Conservation (phyloP, 1,140 invertebrate species). For the Heliconius hermathena region DNA sequence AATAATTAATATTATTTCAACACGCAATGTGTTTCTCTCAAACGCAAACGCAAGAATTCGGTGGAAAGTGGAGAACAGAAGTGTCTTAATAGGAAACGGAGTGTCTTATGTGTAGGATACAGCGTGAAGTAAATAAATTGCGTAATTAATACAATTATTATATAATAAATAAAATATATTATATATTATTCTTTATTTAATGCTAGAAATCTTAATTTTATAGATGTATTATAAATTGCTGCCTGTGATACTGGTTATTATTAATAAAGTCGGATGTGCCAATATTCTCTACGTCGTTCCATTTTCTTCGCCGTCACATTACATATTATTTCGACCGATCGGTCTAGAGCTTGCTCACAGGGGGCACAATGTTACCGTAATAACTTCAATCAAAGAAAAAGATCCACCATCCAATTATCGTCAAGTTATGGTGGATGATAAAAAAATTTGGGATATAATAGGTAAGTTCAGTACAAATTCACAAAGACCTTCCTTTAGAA, state of each 20-base stretch:
- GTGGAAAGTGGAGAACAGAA: too few relatives aligned
- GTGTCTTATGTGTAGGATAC: too few relatives aligned
- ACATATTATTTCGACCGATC: constrained; percentile 82
- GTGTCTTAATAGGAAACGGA: too few relatives aligned
- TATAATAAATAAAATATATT: too few relatives aligned
- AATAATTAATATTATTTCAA: too few relatives aligned
- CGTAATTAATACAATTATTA: too few relatives aligned
- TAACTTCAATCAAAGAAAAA: constrained; percentile 77
- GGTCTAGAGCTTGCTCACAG: constrained; percentile 80
- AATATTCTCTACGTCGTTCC: constrained; percentile 70
- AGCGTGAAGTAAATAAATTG: too few relatives aligned
- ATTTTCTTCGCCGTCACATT: constrained; percentile 76
- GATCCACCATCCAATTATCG: constrained; percentile 78
- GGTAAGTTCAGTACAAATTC: constrained; percentile 45
- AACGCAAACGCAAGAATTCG: too few relatives aligned
- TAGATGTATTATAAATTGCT: not conserved
- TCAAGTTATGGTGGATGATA: constrained; percentile 78
- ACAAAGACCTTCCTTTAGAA: too few relatives aligned
- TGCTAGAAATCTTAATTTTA: not conserved
- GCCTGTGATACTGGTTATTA: not conserved
- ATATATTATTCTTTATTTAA: too few relatives aligned
- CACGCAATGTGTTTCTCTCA: too few relatives aligned
- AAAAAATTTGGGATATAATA: constrained; percentile 78
- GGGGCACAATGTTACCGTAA: constrained; percentile 84
- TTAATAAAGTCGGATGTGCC: constrained; percentile 47